These are phyloP conservation scores for Octodonta nipae DNA, from an alignment of 2,888 invertebrate species.

Conservation along the genomic window DNA sequence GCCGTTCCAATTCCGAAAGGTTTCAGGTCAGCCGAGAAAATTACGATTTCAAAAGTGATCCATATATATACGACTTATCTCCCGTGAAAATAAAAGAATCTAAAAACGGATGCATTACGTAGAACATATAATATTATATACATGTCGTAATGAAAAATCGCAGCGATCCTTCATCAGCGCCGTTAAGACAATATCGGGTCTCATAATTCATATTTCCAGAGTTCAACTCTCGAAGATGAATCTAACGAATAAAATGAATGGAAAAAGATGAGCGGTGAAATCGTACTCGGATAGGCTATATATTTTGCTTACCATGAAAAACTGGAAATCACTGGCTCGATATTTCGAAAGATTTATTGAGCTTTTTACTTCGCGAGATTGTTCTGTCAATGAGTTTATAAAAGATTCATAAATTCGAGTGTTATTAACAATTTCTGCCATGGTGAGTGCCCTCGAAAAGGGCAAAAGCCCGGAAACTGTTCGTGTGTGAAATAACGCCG, in stretches of 20 bases:
- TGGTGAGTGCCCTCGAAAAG: no score
- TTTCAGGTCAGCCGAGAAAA: no score
- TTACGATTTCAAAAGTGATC: no score
- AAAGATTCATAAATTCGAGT: background rate
- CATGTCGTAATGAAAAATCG: background rate
- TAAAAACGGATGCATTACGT: background rate
- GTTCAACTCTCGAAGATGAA: slow-evolving; percentile 28
- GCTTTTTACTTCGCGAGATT: background rate
- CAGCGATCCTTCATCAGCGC: background rate
- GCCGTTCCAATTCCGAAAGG: no score
- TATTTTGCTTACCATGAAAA: background rate
- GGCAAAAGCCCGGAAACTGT: no score
- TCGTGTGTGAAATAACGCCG: no score
- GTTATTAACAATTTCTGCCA: no score
- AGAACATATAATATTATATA: background rate
- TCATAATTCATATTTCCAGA: slow-evolving; percentile 31
- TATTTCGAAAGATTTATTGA: background rate
- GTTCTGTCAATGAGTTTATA: background rate
- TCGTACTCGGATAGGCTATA: background rate
- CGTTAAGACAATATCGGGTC: slow-evolving; percentile 19
- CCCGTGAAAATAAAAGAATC: background rate
- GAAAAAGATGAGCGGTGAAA: slow-evolving; percentile 12
- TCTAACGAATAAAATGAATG: slow-evolving; percentile 28
- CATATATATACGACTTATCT: no score
- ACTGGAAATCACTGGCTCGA: slow-evolving; percentile 1